A percentile compares a stretch with the other conserved stretches of the same genome.
Conservation (phyloP, 2,888 invertebrate species). For the Linyphia triangularis region DNA sequence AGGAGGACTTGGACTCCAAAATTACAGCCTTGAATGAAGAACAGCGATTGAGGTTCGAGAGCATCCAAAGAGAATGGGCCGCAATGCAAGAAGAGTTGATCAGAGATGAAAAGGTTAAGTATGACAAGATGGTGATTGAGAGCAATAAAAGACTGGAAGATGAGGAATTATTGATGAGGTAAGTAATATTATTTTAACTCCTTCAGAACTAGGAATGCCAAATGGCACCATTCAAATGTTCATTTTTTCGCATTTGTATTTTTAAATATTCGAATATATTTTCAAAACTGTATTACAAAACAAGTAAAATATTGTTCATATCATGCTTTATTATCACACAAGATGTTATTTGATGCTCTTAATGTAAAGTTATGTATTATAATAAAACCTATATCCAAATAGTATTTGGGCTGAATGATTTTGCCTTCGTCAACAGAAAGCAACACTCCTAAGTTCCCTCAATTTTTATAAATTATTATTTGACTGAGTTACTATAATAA, state of each 20-base stretch:
- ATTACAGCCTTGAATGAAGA: conserved; percentile 49
- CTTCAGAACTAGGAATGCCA: too few species aligned
- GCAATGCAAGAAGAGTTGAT: conserved; percentile 49
- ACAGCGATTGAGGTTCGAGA: conserved; percentile 30
- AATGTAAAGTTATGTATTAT: too few species aligned
- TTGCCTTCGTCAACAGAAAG: too few species aligned
- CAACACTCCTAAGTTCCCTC: too few species aligned
- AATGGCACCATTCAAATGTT: background rate
- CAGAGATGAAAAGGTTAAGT: conserved; percentile 52
- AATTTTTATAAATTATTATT: too few species aligned
- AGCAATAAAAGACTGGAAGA: conserved; percentile 48
- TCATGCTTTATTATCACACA: background rate
- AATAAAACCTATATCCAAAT: too few species aligned
- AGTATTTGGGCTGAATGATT: too few species aligned
- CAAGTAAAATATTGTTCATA: background rate
- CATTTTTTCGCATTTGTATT: background rate
- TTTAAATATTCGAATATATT: background rate
- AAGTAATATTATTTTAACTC: background rate
- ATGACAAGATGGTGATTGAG: conserved; percentile 49
- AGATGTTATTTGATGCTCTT: background rate
- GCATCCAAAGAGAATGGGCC: conserved; percentile 56
- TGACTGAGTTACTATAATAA: too few species aligned
- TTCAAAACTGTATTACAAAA: background rate
- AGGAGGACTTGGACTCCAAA: conserved; percentile 36
- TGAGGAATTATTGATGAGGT: conserved; percentile 51